These are phyloP conservation scores for Monopis laevigella DNA, from an alignment of 2,888 invertebrate genomes.

Conservation along the genomic window DNA sequence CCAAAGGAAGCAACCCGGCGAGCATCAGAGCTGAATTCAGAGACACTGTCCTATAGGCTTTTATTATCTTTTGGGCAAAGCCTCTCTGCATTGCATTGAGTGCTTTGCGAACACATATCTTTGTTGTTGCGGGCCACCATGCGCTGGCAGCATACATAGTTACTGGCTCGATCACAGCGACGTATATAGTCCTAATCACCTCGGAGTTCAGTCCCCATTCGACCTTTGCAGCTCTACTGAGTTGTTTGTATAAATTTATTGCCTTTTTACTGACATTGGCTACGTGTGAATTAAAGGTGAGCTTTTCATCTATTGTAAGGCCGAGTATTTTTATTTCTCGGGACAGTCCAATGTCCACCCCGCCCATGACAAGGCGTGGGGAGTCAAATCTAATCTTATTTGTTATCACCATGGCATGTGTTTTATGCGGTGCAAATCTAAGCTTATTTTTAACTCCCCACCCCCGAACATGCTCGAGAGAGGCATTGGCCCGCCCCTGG, in stretches of 20 bases:
- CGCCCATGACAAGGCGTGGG: conserved; percentile 11
- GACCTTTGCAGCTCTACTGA: conserved; percentile 11
- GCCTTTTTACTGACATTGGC: conserved; percentile 7
- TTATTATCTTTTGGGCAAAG: no score
- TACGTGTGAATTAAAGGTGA: conserved; percentile 12
- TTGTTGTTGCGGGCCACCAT: no score
- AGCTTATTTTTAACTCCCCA: conserved; percentile 14
- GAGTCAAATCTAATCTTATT: conserved; percentile 11
- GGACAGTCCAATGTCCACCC: background rate
- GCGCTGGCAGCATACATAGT: conserved; percentile 6
- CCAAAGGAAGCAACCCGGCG: no score
- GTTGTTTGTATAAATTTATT: background rate
- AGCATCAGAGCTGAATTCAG: no score
- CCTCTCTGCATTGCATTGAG: no score
- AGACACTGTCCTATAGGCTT: no score
- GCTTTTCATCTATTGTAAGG: conserved; percentile 12
- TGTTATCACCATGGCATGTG: conserved; percentile 12
- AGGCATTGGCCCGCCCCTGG: conserved; percentile 8
- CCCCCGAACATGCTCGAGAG: conserved; percentile 8
- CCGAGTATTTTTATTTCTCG: conserved; percentile 14
- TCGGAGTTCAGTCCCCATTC: conserved; percentile 8
- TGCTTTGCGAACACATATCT: no score
- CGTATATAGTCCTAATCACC: conserved; percentile 3
- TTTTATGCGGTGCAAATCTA: conserved; percentile 11
- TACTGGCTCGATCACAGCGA: conserved; percentile 10